phyloP scores from a whole-genome alignment of 2,888 invertebrate genomes.

The Xanthorhoe designata region DNA sequence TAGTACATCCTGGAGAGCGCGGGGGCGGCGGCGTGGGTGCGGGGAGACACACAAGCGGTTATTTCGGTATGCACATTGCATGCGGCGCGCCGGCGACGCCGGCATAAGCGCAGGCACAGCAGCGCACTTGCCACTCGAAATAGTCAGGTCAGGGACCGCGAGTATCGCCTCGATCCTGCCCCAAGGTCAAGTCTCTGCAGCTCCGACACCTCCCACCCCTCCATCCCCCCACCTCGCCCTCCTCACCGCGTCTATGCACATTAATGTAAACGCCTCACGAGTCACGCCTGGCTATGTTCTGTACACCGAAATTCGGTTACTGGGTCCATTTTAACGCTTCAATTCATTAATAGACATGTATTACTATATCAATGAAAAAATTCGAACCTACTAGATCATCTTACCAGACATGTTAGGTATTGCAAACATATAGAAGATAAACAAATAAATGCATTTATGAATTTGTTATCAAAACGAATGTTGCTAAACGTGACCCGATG shows the following conservation, averaged over 20 bases:
- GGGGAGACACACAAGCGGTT: constrained; percentile 70
- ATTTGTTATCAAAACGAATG: constrained; percentile 62
- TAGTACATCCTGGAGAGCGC: constrained; percentile 68
- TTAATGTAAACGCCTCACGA: constrained; percentile 61
- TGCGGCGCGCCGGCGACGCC: too few species aligned
- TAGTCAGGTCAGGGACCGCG: constrained; percentile 86
- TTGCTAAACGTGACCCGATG: constrained; percentile 76
- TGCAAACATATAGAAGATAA: constrained; percentile 50
- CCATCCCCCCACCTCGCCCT: constrained; percentile 39
- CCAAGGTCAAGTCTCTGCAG: constrained; percentile 83
- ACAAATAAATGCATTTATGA: constrained; percentile 41
- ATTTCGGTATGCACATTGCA: constrained; percentile 86
- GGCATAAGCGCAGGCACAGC: too few species aligned
- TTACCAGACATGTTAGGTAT: constrained; percentile 43
- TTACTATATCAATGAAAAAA: constrained; percentile 32
- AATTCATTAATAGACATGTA: constrained; percentile 25
- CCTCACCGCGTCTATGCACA: constrained; percentile 54
- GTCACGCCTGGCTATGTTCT: constrained; percentile 53
- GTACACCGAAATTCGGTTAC: too few species aligned
- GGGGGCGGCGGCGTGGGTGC: constrained; percentile 44
- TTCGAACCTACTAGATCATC: constrained; percentile 33
- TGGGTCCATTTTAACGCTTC: too few species aligned
- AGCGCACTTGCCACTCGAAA: constrained; percentile 85
- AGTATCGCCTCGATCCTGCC: constrained; percentile 82
- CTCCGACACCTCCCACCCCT: constrained; percentile 49